Percentiles rank a stretch among this genome's conserved stretches.
Evolutionary conservation across 2,888 invertebrate species (phyloP).

Genomic region (Papilio protenor): DNA sequence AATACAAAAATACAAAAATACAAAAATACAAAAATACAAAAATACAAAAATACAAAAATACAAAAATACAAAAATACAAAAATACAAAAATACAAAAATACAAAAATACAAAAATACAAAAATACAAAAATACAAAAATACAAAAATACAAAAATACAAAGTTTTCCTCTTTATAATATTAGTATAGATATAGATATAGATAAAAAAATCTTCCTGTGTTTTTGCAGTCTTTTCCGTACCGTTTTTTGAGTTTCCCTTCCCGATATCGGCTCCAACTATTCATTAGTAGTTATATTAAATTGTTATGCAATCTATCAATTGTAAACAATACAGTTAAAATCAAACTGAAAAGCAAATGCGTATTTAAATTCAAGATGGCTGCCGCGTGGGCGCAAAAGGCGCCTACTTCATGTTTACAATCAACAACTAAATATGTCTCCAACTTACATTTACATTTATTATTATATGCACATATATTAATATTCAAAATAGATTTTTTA

Average conservation of each 20-base stretch:
- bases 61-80: too few species aligned
- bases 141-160: too few species aligned
- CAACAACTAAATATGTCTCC: conserved; percentile 24
- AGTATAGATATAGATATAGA: too few species aligned
- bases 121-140: too few species aligned
- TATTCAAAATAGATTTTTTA: conserved; percentile 3
- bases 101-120: too few species aligned
- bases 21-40: too few species aligned
- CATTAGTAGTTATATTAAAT: background rate
- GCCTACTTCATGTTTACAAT: conserved; percentile 22
- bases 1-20: too few species aligned
- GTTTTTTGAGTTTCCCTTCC: background rate
- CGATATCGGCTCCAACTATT: background rate
- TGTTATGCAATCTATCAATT: background rate
- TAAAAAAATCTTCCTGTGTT: too few species aligned
- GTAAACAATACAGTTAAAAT: conserved; percentile 30
- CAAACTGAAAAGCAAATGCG: conserved; percentile 16
- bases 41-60: too few species aligned
- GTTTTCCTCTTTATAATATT: too few species aligned
- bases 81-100: too few species aligned
- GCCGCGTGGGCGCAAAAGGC: conserved; percentile 17
- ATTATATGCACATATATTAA: conserved; percentile 19
- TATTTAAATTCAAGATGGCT: conserved; percentile 19
- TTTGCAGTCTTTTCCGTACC: background rate
- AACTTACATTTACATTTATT: conserved; percentile 14